phyloP scores from a whole-genome alignment of 2,888 invertebrate genomes.

The Nomada fabriciana region DNA sequence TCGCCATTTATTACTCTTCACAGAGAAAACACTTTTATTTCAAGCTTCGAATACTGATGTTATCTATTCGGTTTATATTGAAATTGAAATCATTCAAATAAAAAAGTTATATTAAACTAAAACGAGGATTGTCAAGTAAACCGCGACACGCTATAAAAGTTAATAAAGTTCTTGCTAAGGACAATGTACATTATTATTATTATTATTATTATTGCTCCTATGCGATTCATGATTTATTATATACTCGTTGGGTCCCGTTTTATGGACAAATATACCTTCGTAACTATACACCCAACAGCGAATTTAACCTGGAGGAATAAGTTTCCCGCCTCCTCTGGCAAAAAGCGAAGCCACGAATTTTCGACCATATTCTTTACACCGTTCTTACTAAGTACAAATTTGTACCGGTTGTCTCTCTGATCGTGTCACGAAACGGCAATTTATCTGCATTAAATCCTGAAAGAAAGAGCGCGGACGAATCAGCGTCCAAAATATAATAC shows the following conservation, averaged over 20 bases:
- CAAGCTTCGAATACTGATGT: no score
- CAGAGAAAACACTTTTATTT: no score
- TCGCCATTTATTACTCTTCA: neutral
- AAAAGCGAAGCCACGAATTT: neutral
- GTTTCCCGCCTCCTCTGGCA: neutral
- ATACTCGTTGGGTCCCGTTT: neutral
- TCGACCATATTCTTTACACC: neutral
- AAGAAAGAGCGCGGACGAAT: neutral
- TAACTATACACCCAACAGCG: neutral
- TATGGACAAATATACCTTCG: neutral
- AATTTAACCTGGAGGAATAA: neutral
- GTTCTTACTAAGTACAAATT: neutral
- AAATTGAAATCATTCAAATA: no score
- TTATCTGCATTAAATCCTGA: conserved; percentile 3
- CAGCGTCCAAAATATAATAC: conserved; percentile 11
- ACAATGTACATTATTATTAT: no score
- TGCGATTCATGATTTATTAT: no score
- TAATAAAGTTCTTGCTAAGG: no score
- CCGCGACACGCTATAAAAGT: no score
- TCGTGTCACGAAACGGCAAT: conserved; percentile 7
- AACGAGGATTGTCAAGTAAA: no score
- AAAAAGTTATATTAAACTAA: no score
- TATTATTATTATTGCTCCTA: neutral
- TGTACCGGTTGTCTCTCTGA: neutral
- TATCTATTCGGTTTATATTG: no score